Evolutionary conservation across 2,113 vertebrate genomes (phyloP).

Genomic region (Thamnaconus septentrionalis): DNA sequence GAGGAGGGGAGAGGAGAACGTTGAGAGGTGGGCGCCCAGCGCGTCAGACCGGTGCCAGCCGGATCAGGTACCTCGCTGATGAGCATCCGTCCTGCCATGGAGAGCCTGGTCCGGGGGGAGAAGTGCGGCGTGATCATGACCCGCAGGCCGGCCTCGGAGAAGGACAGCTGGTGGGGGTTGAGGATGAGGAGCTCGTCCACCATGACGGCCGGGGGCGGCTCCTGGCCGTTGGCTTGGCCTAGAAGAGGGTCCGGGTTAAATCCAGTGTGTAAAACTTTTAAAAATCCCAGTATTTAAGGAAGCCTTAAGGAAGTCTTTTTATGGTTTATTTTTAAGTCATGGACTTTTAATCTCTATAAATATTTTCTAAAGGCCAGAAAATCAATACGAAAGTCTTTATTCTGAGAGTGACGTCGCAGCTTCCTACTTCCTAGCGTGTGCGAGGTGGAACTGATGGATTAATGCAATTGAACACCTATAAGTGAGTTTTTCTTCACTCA

Average conservation of each 20-base stretch:
- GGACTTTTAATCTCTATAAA: no score
- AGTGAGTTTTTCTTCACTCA: no score
- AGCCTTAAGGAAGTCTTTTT: no score
- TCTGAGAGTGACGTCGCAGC: no score
- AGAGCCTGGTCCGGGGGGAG: conserved; percentile 78
- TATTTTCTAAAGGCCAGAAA: no score
- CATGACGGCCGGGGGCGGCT: conserved; percentile 73
- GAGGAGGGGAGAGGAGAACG: neutral
- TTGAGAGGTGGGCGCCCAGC: neutral
- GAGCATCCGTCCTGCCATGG: conserved; percentile 80
- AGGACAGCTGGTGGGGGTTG: conserved; percentile 78
- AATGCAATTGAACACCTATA: no score
- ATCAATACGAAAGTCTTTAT: no score
- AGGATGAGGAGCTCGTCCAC: conserved; percentile 79
- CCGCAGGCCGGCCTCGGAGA: conserved; percentile 78
- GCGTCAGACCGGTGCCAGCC: no score
- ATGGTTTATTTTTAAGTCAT: no score
- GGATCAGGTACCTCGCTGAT: conserved; percentile 77
- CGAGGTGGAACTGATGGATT: no score
- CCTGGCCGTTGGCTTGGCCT: conserved; percentile 60
- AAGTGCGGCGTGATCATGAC: conserved; percentile 83
- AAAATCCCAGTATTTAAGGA: no score
- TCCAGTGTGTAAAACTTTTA: neutral
- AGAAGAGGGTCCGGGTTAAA: neutral
- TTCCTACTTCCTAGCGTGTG: no score